Evolutionary conservation across 1,140 invertebrate species (phyloP).

Genomic region (Drosophila pallidifrons): DNA sequence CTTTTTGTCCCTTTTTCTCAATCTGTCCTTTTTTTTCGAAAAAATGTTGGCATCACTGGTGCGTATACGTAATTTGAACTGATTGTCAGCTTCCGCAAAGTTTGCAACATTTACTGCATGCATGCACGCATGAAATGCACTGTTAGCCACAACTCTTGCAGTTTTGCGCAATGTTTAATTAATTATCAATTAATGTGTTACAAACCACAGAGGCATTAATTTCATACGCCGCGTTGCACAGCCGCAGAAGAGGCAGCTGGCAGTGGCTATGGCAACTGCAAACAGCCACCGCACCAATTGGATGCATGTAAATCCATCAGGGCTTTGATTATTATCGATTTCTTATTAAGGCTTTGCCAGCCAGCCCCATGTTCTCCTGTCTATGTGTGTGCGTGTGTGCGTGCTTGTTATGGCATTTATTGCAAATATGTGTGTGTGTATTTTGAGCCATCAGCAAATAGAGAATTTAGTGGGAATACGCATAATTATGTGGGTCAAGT

Average conservation of each 20-base stretch:
- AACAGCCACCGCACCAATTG: constrained; percentile 33
- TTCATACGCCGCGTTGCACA: constrained; percentile 77
- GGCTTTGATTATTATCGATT: constrained; percentile 72
- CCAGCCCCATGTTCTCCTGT: not conserved
- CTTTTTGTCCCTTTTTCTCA: too few relatives aligned
- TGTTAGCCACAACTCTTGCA: constrained; percentile 65
- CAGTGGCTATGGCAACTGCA: constrained; percentile 6
- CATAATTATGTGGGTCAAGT: constrained; percentile 63
- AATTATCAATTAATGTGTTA: constrained; percentile 82
- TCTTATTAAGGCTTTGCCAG: constrained; percentile 58
- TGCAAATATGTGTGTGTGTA: not conserved
- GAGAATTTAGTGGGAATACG: constrained; percentile 20
- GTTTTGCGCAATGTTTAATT: constrained; percentile 80
- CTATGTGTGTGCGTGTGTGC: constrained; percentile 1
- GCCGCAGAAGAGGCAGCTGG: constrained; percentile 38
- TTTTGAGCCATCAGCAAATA: constrained; percentile 24
- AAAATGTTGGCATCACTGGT: too few relatives aligned
- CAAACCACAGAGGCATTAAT: constrained; percentile 79
- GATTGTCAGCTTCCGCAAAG: constrained; percentile 35
- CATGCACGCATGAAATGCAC: constrained; percentile 50
- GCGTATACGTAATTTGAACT: constrained; percentile 35
- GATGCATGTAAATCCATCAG: constrained; percentile 57
- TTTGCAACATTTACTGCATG: not conserved
- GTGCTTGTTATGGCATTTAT: not conserved
- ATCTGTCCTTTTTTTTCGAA: too few relatives aligned